Base-by-base conservation (phyloP, 1,140 invertebrate species). In the Meloidogyne exigua region DNA sequence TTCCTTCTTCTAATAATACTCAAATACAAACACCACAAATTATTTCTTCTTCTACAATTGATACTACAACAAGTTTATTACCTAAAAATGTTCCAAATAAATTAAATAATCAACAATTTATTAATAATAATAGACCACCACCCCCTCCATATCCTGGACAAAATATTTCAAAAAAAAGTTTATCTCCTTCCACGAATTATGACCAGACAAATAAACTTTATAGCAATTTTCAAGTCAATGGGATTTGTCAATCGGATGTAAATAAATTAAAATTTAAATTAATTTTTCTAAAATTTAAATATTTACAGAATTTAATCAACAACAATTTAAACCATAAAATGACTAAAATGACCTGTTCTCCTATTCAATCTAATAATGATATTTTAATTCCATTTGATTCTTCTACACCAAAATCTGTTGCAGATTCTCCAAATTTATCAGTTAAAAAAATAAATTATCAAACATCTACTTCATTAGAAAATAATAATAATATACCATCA, bases 141-240 rank as follows among this genome's bases (percentile, higher is more conserved):
- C 75, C 75, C 12, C 75, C 75, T 28, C 75, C 75, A 42, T 76
- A 76, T 76, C 75, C 75, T 15, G 75, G 75, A 57, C 18, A n/a
- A 63, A 13, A 49, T 49, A 11, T 32, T 26, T 21, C 44, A n/a
- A 63, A 63, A 15, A 12, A 21, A 12, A 71, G 7, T 65, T 65
- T 10, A 65, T 10, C 11, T 10, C 63, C 23, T 68, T 68, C 66
- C 3, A 4, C 15, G 3, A 67, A 67, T 68, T n/a, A 1, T 42
- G 39, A 15, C 21, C 7, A 44, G 28, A 10, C 39, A 71, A 62
- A 26, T 71, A 62, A 26, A 25, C 18, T 57, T 71, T 62, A 21
- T 28, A 26, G 39, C 3, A 25, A 26, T 62, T 62, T 71, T 71
- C 28, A n/a, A 44, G 25, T 42, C 12, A 71, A 26, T 44, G 69